Evolutionary conservation across 2,797 vertebrate genomes (phyloP).

Genomic region (Aselliscus stoliczkanus): DNA sequence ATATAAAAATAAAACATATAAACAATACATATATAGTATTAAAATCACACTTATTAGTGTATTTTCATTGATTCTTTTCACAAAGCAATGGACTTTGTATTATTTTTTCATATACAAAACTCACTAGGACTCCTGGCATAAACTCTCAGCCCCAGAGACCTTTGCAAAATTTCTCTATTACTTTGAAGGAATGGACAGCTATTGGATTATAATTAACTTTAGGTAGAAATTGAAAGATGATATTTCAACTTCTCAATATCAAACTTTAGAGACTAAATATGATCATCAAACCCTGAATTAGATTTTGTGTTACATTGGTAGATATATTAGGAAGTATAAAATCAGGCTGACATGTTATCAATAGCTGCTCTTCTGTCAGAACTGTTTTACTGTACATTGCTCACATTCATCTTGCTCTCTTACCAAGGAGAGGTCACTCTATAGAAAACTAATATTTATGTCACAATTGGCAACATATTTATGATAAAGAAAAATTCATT

Average conservation of each 20-base stretch:
- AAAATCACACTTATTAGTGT: neutral
- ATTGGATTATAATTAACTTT: conserved; percentile 64
- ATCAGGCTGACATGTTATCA: conserved; percentile 47
- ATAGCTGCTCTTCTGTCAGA: conserved; percentile 27
- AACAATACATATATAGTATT: neutral
- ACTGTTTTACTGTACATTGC: neutral
- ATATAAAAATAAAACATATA: neutral
- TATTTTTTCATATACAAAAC: neutral
- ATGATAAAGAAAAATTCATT: neutral
- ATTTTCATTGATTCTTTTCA: neutral
- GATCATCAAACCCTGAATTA: conserved; percentile 61
- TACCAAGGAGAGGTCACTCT: neutral
- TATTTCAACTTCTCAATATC: conserved; percentile 55
- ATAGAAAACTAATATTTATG: conserved; percentile 1
- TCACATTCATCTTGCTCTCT: neutral
- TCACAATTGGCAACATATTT: neutral
- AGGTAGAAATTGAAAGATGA: conserved; percentile 59
- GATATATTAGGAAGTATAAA: conserved; percentile 54
- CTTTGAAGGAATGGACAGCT: conserved; percentile 33
- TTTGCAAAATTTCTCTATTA: conserved; percentile 48
- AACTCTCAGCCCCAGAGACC: conserved; percentile 13
- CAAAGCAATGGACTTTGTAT: neutral
- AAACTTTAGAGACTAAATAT: conserved; percentile 52
- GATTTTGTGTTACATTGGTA: conserved; percentile 49
- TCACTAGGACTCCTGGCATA: neutral